Evolutionary conservation across 2,888 invertebrate species (phyloP), one percentile per base, ranked within the genome.

Genomic region (Drosophila yooni): DNA sequence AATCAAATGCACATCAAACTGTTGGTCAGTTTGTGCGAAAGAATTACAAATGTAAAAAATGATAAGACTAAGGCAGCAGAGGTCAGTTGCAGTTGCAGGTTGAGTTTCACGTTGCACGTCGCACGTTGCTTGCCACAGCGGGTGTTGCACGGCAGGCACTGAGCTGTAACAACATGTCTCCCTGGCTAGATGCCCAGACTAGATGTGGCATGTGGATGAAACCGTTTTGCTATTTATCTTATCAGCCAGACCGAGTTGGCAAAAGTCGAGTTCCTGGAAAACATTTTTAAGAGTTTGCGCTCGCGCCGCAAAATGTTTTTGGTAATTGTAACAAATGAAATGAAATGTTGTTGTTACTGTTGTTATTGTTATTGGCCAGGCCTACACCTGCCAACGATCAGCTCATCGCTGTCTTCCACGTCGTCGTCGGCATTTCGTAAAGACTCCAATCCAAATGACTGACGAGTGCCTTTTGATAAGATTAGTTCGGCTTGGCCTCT

Each of bases 291-390:
- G 8, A 63, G 67, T 59, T 73, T 67, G 59, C 58, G 52, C 70
- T 71, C 58, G 69, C 65, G 68, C 74, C 70, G 66, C 72, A 76
- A 70, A 71, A 76, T 87, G 81, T 85, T 88, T 87, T 74, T 76
- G 85, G 79, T 85, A 85, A 85, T 85, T 85, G 79, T 85, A 82
- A 79, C 85, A 85, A 85, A 82, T 81, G 81, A 73, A 77, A 56
- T 63, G 61, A 62, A 69, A 53, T 51, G 13, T 34, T 53, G 13
- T 21, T 48, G 36, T 78, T 65, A 46, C 18, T 27, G 21, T 50
- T 29, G 21, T 27, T 29, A n/a, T 31, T 53, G 43, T 71, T 61
- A 40, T 54, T 67, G 58, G 34, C 48, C 60, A 40, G 56, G 10
- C 33, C 60, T 84, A 73, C 88, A 85, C 88, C 88, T 85, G 85